Conservation (phyloP, 1,140 invertebrate species). For the Episyrphus balteatus region DNA sequence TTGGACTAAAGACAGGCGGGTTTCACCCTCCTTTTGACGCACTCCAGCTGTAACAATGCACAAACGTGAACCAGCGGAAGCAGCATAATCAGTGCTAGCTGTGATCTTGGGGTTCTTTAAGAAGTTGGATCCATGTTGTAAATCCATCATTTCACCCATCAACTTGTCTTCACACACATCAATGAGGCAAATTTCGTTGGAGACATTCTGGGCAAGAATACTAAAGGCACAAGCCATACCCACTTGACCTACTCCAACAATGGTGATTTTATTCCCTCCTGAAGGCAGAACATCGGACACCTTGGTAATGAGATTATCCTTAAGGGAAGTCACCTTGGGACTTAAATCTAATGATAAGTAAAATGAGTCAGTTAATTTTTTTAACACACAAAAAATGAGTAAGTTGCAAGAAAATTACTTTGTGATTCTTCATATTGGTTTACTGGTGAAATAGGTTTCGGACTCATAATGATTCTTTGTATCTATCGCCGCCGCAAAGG, state of each 20-base stretch:
- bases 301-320: constrained; percentile 30
- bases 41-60: constrained; percentile 84
- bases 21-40: constrained; percentile 77
- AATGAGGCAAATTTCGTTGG: constrained; percentile 68
- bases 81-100: constrained; percentile 65
- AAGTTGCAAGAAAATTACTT: too few relatives aligned
- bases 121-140: constrained; percentile 79
- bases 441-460: too few relatives aligned
- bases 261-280: constrained; percentile 62
- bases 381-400: too few relatives aligned
- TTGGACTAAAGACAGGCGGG: constrained; percentile 70
- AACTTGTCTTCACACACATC: constrained; percentile 74
- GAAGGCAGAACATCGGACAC: constrained; percentile 29
- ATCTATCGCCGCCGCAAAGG: too few relatives aligned
- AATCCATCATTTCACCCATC: constrained; percentile 78
- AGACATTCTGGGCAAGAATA: constrained; percentile 72
- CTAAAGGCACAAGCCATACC: constrained; percentile 89
- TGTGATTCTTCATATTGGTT: too few relatives aligned
- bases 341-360: too few relatives aligned
- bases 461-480: too few relatives aligned
- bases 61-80: constrained; percentile 66
- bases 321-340: constrained; percentile 21
- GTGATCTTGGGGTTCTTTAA: constrained; percentile 66
- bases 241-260: constrained; percentile 82
- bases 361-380: too few relatives aligned